Base-by-base conservation (phyloP, 2,113 vertebrate genomes). In the Phaethornis superciliosus region DNA sequence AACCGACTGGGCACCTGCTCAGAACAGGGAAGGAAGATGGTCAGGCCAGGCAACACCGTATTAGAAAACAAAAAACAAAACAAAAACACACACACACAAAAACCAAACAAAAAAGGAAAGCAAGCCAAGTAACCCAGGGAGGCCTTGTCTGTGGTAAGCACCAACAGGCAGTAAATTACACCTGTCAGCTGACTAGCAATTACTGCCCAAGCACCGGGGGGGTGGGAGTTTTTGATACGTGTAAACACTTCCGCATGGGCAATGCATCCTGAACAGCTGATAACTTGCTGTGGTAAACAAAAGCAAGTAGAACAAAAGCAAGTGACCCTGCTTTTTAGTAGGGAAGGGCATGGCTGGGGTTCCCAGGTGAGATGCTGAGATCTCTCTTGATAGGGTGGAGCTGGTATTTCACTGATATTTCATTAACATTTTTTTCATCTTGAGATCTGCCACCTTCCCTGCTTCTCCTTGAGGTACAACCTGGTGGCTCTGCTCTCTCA, bases 161-260 rank as follows among this genome's bases (percentile, higher is more conserved):
- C 22, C 47, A 49, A 30, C 21, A 80, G 62, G 93, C 79, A 88
- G 60, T 51, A 87, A 95, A 91, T 91, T 24, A 75, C 22, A 83
- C 63, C 88, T 63, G 75, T 62, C 85, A 88, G 81, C 85, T 88
- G 79, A 72, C 59, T 30, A 76, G 76, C 82, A 90, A 83, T 70
- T 80, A 64, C 79, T 62, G 85, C 81, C 84, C 35, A 37, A 69
- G 70, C 70, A 40, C 30, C 28, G 21, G 55, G 27, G 32, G 40
- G 18, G 30, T 33, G 54, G 92, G 71, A 84, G 81, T 68, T 21
- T 33, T 89, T 92, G 88, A 91, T 62, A 77, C 27, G 51, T 63
- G 93, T 62, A 68, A 88, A 83, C 52, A 72, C 32, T 70, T 19
- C 59, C 30, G 47, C 85, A 46, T 8, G 65, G 47, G 63, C 55